A percentile compares a stretch with the other conserved stretches of the same genome.
Evolutionary conservation across 2,113 vertebrate species (phyloP).

Genomic region (Neolamprologus tretocephalus): DNA sequence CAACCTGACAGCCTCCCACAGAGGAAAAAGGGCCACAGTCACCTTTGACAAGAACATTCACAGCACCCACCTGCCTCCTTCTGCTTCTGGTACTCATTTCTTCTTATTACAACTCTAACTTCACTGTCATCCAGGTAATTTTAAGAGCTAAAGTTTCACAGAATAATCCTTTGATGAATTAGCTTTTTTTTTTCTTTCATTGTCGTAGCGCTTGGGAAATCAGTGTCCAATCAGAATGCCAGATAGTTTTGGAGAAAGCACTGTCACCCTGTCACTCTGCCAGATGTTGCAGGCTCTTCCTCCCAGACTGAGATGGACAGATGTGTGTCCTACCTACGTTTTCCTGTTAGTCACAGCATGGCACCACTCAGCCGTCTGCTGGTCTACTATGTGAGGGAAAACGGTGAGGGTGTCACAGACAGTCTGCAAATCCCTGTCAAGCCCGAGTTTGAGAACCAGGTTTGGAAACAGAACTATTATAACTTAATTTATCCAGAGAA

Average conservation of each 20-base stretch:
- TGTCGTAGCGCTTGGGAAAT: not conserved
- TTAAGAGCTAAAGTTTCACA: not conserved
- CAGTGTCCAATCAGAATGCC: not conserved
- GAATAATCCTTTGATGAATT: not conserved
- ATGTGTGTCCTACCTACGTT: slow-evolving; percentile 76
- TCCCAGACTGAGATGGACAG: slow-evolving; percentile 70
- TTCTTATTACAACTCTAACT: not conserved
- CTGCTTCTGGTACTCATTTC: slow-evolving; percentile 52
- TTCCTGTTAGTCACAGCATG: slow-evolving; percentile 74
- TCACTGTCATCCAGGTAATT: not conserved
- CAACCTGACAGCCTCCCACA: slow-evolving; percentile 63
- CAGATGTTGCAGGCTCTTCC: slow-evolving; percentile 52
- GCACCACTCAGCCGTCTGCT: slow-evolving; percentile 79
- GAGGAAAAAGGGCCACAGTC: slow-evolving; percentile 72
- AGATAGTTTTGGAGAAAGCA: not conserved
- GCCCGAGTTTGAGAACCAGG: slow-evolving; percentile 84
- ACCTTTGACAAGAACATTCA: slow-evolving; percentile 72
- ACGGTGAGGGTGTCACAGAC: slow-evolving; percentile 86
- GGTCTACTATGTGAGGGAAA: slow-evolving; percentile 83
- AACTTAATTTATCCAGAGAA: not conserved
- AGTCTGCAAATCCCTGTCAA: slow-evolving; percentile 78
- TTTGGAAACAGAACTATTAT: slow-evolving; percentile 15
- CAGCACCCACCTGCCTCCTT: slow-evolving; percentile 53
- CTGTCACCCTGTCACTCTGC: not conserved
- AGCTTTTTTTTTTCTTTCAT: not conserved